Evolutionary conservation across 2,797 vertebrate species (phyloP).

Genomic region (Fringilla coelebs): DNA sequence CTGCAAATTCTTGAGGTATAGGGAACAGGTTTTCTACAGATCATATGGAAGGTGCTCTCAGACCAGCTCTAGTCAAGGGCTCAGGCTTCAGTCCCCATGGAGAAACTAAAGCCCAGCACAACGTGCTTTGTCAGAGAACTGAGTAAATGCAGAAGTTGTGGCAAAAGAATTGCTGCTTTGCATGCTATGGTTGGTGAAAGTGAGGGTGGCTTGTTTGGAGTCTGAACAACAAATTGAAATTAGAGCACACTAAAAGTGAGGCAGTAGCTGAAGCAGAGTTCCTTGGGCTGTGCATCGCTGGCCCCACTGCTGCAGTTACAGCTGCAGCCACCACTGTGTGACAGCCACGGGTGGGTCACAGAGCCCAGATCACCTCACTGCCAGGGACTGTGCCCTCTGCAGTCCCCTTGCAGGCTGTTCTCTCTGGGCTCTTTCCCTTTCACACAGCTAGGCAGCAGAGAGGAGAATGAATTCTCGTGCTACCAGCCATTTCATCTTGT

Average conservation of each 20-base stretch:
- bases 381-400: background rate
- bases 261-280: background rate
- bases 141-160: background rate
- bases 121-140: fast-evolving
- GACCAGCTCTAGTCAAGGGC: background rate
- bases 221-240: background rate
- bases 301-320: background rate
- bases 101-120: background rate
- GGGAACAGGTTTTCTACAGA: background rate
- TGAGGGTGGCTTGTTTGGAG: background rate
- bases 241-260: background rate
- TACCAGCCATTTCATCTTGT: background rate
- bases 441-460: background rate
- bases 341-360: background rate
- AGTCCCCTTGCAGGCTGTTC: background rate
- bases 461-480: background rate
- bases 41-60: background rate
- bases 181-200: background rate
- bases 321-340: background rate
- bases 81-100: background rate
- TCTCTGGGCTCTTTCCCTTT: background rate
- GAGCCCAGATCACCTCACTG: background rate
- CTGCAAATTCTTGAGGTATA: background rate
- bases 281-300: background rate
- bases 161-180: background rate